Percentiles rank a stretch among this genome's conserved stretches.
These are phyloP conservation scores for Copidosoma floridanum DNA, from an alignment of 1,140 invertebrate genomes.

Conservation along the genomic window DNA sequence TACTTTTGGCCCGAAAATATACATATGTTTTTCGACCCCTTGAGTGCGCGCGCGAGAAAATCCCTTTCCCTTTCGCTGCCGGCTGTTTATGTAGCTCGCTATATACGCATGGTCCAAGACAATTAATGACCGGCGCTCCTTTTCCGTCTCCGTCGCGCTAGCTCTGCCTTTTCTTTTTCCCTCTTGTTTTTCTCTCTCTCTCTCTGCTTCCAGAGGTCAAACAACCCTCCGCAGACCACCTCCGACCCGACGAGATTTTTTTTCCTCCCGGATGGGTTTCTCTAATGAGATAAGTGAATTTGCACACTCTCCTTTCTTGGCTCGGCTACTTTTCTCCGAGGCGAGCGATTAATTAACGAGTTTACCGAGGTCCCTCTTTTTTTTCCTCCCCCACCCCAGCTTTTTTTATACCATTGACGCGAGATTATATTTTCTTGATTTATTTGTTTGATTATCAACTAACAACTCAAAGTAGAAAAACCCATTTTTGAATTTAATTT, in stretches of 20 bases:
- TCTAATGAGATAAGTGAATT: slow-evolving; percentile 26
- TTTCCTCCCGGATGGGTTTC: slow-evolving; percentile 15
- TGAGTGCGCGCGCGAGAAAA: background rate
- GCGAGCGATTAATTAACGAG: slow-evolving; percentile 19
- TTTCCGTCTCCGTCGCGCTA: too few relatives aligned
- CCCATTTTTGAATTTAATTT: too few relatives aligned
- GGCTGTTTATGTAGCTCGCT: slow-evolving; percentile 46
- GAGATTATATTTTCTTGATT: slow-evolving; percentile 1
- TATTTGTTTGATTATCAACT: background rate
- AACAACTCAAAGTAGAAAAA: background rate
- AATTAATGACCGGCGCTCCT: slow-evolving; percentile 41
- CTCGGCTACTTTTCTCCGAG: slow-evolving; percentile 5
- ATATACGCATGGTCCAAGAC: too few relatives aligned
- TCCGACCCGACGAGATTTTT: slow-evolving; percentile 8
- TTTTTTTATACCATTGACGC: too few relatives aligned
- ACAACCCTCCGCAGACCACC: slow-evolving; percentile 10
- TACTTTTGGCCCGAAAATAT: slow-evolving; percentile 40
- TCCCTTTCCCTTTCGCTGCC: slow-evolving; percentile 48
- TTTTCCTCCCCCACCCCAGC: too few relatives aligned
- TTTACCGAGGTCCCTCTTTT: slow-evolving; percentile 11
- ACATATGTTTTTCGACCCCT: background rate
- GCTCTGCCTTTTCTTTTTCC: too few relatives aligned
- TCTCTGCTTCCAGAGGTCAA: slow-evolving; percentile 1
- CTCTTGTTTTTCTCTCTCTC: background rate
- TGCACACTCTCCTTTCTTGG: slow-evolving; percentile 23